These are phyloP conservation scores for Syngnathus scovelli DNA, from an alignment of 2,113 vertebrate species.

Conservation along the genomic window DNA sequence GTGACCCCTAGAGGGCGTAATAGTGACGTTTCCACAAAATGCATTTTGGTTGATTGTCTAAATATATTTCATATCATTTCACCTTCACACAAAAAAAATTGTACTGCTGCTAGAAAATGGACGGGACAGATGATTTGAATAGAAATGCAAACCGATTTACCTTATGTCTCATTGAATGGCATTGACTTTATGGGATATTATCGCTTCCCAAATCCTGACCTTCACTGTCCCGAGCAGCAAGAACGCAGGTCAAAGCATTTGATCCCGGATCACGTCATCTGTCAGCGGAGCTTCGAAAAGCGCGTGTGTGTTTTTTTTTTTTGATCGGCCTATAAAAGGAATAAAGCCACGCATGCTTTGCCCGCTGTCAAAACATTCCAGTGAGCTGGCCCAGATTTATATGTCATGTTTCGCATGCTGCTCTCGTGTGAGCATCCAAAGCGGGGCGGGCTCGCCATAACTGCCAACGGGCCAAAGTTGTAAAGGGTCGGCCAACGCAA, in stretches of 20 bases:
- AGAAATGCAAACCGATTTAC: too few species aligned
- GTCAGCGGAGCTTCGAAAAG: conserved; percentile 8
- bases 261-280: background rate
- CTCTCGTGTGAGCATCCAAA: conserved; percentile 32
- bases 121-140: too few species aligned
- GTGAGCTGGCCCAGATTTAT: background rate
- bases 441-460: conserved; percentile 38
- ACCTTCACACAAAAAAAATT: too few species aligned
- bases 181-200: background rate
- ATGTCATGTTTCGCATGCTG: conserved; percentile 23
- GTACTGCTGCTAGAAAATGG: too few species aligned
- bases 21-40: background rate
- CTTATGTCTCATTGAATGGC: background rate
- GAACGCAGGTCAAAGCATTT: background rate
- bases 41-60: background rate
- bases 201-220: background rate
- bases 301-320: conserved; percentile 1
- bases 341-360: background rate
- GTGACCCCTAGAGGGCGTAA: background rate
- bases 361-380: conserved; percentile 3
- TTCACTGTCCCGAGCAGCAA: background rate
- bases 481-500: conserved; percentile 22
- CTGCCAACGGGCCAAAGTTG: conserved; percentile 13
- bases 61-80: too few species aligned
- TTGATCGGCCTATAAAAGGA: background rate